Percentiles rank a stretch among this genome's conserved stretches.
Conservation (phyloP, 2,888 invertebrate species). For the Acanthoscelides obtectus region DNA sequence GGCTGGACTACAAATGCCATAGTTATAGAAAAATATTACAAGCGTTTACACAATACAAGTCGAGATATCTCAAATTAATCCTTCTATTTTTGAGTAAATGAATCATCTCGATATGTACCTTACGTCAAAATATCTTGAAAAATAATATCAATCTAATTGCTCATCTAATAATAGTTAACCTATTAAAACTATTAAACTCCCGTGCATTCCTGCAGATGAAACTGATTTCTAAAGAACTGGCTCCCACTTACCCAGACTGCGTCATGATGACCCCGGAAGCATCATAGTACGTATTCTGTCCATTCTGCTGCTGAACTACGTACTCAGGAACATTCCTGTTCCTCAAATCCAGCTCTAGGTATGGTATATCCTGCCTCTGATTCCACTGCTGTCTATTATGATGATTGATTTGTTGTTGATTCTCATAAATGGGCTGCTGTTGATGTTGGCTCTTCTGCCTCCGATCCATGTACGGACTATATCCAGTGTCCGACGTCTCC, state of each 20-base stretch:
- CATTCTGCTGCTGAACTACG: slow-evolving; percentile 40
- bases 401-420: slow-evolving; percentile 37
- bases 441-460: slow-evolving; percentile 33
- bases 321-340: slow-evolving; percentile 54
- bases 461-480: slow-evolving; percentile 43
- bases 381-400: slow-evolving; percentile 37
- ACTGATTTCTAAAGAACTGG: background rate
- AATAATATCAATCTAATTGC: too few relatives aligned
- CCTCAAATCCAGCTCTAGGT: slow-evolving; percentile 47
- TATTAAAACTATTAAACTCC: too few relatives aligned
- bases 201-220: too few relatives aligned
- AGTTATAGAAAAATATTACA: too few relatives aligned
- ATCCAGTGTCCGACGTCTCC: slow-evolving; percentile 53
- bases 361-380: slow-evolving; percentile 45
- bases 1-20: too few relatives aligned
- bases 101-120: too few relatives aligned
- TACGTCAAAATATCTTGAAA: too few relatives aligned
- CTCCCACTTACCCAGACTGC: slow-evolving; percentile 55
- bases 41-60: too few relatives aligned
- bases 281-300: slow-evolving; percentile 46
- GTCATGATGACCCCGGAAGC: slow-evolving; percentile 64
- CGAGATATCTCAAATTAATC: too few relatives aligned
- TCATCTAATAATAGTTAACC: too few relatives aligned
- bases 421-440: slow-evolving; percentile 38
- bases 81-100: too few relatives aligned